These are phyloP conservation scores for Sebastes itinus DNA, from an alignment of 2,797 vertebrate species.

Conservation along the genomic window DNA sequence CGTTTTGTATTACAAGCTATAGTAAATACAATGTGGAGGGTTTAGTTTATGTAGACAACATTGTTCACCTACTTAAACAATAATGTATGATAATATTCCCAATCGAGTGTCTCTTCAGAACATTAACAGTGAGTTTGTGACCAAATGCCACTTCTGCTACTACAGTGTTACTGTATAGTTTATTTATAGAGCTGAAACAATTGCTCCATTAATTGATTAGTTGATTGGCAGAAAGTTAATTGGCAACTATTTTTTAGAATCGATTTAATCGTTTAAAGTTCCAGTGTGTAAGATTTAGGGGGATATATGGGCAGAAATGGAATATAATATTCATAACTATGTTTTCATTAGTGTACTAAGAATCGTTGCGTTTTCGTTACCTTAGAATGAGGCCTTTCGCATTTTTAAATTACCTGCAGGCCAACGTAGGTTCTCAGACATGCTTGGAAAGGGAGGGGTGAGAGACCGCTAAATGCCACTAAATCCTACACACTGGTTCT, in stretches of 20 bases:
- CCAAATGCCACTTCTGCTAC: neutral
- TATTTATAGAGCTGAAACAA: neutral
- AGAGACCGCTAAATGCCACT: too few species aligned
- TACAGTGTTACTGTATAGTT: neutral
- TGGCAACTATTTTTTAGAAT: too few species aligned
- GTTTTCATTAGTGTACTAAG: neutral
- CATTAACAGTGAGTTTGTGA: neutral
- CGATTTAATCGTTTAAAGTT: neutral
- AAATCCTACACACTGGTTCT: neutral
- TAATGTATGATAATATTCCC: neutral
- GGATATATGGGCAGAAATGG: neutral
- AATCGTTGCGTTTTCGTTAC: neutral
- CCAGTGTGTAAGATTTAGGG: neutral
- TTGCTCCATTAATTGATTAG: neutral
- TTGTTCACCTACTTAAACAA: neutral
- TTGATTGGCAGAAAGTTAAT: neutral
- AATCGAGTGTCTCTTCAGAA: neutral
- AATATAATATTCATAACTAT: too few species aligned
- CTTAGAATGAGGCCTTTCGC: neutral
- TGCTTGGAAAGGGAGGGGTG: too few species aligned
- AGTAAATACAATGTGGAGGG: neutral
- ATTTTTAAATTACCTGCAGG: too few species aligned
- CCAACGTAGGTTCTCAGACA: too few species aligned
- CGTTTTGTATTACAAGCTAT: neutral
- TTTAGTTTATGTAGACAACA: neutral